Evolutionary conservation across 2,888 invertebrate genomes (phyloP), one percentile per base, ranked within the genome.

Genomic region (Heliconius cydno): DNA sequence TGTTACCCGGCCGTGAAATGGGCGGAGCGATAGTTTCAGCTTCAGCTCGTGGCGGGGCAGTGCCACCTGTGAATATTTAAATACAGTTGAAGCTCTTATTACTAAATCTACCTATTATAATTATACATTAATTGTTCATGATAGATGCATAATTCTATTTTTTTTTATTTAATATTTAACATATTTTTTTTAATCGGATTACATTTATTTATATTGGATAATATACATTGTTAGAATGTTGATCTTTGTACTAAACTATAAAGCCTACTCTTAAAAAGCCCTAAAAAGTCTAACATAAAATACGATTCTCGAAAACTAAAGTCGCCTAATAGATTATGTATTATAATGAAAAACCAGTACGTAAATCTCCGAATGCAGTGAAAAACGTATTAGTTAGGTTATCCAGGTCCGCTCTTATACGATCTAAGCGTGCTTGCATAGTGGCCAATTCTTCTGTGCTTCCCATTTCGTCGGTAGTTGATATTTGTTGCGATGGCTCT

Each of bases 321-420:
- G 30, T 34, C 30, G 0, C 30, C 34, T 34, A 34, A 46, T 15
- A 41, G 10, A 41, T 10, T 46, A 46, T 25, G 28, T 28, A 65
- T 65, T 52, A 28, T 28, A 25, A 13, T 13, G 13, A 65, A 28
- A 65, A 28, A 25, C 28, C 38, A 67, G 28, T 30, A 63, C 30
- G 38, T 72, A 72, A 76, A 5, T 87, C 86, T 52, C 85, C 84
- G 80, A 89, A 83, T n/a, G 88, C 85, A 3, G 82, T 83, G 68
- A 86, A 84, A 77, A 88, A 87, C 0, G 85, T 84, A 34, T 85
- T 84, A 0, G 87, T 84, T n/a, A 91, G 84, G n/a, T 86, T 85
- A 52, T 90, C 88, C 1, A 90, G 83, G 60, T 91, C 90, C 4
- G 71, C 79, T 30, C 87, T 86, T 34, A 90, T 81, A 5, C 81